Percentiles rank a stretch among this genome's conserved stretches.
Evolutionary conservation across 2,888 invertebrate genomes (phyloP).

Genomic region (Cerastoderma edule): DNA sequence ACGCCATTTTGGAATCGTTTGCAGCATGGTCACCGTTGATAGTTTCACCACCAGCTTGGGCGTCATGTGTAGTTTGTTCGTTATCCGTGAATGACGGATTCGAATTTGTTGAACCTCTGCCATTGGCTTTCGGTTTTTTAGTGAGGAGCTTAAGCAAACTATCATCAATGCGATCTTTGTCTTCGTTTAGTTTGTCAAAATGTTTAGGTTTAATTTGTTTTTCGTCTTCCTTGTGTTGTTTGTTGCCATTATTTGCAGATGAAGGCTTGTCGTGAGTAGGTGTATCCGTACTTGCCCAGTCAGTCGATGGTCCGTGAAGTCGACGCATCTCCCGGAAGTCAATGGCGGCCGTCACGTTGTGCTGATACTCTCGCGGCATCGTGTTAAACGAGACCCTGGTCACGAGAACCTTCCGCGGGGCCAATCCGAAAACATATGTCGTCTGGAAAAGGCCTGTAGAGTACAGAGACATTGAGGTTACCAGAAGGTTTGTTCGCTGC

Average conservation of each 20-base stretch:
- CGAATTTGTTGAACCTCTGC: not conserved
- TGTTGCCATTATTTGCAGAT: not conserved
- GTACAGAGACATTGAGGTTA: no score
- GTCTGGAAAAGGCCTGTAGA: no score
- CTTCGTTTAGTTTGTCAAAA: not conserved
- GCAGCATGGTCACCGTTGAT: not conserved
- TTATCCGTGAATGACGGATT: not conserved
- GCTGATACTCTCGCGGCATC: not conserved
- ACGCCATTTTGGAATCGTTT: not conserved
- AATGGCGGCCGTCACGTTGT: slow-evolving; percentile 5
- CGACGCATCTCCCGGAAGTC: not conserved
- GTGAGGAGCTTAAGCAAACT: not conserved
- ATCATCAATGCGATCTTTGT: not conserved
- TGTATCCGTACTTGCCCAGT: not conserved
- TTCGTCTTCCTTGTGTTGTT: not conserved
- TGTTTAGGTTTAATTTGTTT: not conserved
- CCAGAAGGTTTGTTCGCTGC: no score
- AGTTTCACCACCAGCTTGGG: not conserved
- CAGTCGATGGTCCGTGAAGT: not conserved
- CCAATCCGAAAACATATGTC: no score
- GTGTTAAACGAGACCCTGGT: not conserved
- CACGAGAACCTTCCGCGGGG: slow-evolving; percentile 11
- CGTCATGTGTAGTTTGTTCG: no score
- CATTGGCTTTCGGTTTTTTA: not conserved
- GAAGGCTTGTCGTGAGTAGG: not conserved